Conservation (phyloP, 2,113 vertebrate genomes). For the Urocynchramus pylzowi region DNA sequence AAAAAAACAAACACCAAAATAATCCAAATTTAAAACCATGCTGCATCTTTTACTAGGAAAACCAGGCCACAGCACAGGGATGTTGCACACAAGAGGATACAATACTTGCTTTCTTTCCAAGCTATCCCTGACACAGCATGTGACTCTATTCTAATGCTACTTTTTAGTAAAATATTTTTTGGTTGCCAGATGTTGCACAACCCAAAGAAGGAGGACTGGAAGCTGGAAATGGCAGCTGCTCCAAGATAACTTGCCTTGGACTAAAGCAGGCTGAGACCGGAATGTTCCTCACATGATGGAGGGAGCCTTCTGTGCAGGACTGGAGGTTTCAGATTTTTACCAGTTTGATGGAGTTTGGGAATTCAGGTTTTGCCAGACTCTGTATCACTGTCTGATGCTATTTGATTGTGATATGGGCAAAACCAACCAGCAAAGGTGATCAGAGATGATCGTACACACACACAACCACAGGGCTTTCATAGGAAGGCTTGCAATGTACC, state of each 20-base stretch:
- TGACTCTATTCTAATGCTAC: background rate
- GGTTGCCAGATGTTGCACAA: background rate
- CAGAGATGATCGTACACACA: background rate
- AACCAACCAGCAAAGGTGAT: background rate
- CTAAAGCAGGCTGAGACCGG: background rate
- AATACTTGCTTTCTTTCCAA: slow-evolving; percentile 11
- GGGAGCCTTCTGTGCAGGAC: background rate
- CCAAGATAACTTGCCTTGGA: background rate
- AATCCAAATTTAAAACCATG: background rate
- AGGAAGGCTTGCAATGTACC: background rate
- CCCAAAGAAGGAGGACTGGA: background rate
- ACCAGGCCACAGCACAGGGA: background rate
- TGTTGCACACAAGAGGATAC: background rate
- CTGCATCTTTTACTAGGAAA: background rate
- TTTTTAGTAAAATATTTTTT: background rate
- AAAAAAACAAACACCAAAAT: background rate
- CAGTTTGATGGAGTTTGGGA: background rate
- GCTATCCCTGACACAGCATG: background rate
- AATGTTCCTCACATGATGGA: background rate
- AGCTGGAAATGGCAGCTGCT: background rate
- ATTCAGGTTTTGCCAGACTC: background rate
- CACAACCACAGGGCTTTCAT: background rate
- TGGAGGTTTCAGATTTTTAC: background rate
- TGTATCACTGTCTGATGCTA: background rate
- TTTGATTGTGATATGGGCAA: background rate